These are phyloP conservation scores for Margaritifera margaritifera DNA, from an alignment of 2,888 invertebrate species.

Conservation along the genomic window DNA sequence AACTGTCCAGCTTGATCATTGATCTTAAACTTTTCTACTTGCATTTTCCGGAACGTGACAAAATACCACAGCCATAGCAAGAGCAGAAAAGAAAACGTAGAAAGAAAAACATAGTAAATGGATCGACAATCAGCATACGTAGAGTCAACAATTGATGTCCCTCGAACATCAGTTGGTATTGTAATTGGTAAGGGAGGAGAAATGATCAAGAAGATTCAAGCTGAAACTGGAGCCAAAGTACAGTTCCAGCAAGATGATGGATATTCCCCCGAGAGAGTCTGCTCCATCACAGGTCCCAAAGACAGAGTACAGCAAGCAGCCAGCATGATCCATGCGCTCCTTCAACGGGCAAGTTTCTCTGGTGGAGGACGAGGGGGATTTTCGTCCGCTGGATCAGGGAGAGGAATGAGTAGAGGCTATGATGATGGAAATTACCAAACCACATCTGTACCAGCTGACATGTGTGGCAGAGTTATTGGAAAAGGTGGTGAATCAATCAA, in stretches of 20 bases:
- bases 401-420: slow-evolving; percentile 74
- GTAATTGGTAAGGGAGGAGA: slow-evolving; percentile 99
- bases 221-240: slow-evolving; percentile 93
- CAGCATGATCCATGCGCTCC: slow-evolving; percentile 90
- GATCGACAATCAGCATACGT: too few species aligned
- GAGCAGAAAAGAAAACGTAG: too few species aligned
- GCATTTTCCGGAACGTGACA: too few species aligned
- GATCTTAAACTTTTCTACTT: too few species aligned
- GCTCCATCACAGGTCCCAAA: slow-evolving; percentile 87
- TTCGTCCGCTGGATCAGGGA: slow-evolving; percentile 40
- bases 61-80: too few species aligned
- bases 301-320: slow-evolving; percentile 91
- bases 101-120: too few species aligned
- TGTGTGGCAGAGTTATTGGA: slow-evolving; percentile 97
- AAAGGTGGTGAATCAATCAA: slow-evolving; percentile 98
- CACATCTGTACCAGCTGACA: slow-evolving; percentile 92
- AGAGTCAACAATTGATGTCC: slow-evolving; percentile 81
- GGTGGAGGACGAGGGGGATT: slow-evolving; percentile 38
- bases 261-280: slow-evolving; percentile 84
- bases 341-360: slow-evolving; percentile 76
- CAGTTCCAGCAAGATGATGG: slow-evolving; percentile 89
- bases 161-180: slow-evolving; percentile 93
- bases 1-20: too few species aligned
- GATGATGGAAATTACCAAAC: slow-evolving; percentile 77
- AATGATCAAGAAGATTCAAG: slow-evolving; percentile 97